These are phyloP conservation scores for Orientallactaga bullata DNA, from an alignment of 2,113 vertebrate genomes.

Conservation along the genomic window DNA sequence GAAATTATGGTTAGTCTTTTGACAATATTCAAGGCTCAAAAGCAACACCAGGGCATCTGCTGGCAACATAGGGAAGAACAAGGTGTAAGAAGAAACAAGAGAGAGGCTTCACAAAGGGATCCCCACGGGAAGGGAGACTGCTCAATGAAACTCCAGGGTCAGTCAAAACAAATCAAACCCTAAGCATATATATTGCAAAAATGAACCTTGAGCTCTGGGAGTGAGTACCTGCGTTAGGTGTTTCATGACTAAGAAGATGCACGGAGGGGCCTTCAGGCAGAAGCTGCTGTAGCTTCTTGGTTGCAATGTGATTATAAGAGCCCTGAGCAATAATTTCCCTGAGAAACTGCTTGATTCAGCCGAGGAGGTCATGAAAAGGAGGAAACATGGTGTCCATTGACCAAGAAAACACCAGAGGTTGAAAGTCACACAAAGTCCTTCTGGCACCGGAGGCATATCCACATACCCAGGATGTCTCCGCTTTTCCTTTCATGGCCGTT, in stretches of 20 bases:
- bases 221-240: background rate
- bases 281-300: background rate
- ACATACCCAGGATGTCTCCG: background rate
- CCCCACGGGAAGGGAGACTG: background rate
- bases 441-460: background rate
- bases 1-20: background rate
- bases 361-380: background rate
- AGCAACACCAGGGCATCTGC: accelerated
- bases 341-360: background rate
- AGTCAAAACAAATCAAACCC: background rate
- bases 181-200: background rate
- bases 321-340: background rate
- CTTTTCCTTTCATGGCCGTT: background rate
- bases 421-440: background rate
- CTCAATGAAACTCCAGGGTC: background rate
- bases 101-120: background rate
- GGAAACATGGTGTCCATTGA: background rate
- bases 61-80: background rate
- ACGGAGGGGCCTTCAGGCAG: background rate
- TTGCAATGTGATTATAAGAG: background rate
- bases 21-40: background rate
- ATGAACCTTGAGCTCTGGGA: background rate
- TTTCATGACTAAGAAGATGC: background rate
- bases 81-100: background rate
- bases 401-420: background rate